phyloP scores from a whole-genome alignment of 2,888 invertebrate species.

The Athalia rosae region DNA sequence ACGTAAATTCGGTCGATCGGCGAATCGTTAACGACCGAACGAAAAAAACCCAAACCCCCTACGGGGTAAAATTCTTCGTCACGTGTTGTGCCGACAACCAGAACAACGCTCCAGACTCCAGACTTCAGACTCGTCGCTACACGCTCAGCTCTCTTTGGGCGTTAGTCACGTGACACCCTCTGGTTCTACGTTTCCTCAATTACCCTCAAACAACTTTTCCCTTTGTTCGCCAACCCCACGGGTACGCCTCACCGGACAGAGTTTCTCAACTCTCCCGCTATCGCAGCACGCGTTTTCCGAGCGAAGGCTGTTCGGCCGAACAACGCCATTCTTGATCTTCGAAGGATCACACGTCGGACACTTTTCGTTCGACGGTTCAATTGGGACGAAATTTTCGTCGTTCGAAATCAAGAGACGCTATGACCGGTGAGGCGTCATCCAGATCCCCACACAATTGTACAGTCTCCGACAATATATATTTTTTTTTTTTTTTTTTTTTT shows the following conservation, averaged over 20 bases:
- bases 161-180: constrained; percentile 38
- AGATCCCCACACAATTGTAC: neutral
- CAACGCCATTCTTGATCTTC: no score
- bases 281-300: neutral
- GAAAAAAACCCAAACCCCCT: constrained; percentile 51
- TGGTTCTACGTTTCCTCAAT: constrained; percentile 58
- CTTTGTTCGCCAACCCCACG: constrained; percentile 60
- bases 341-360: no score
- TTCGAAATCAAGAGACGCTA: no score
- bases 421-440: constrained; percentile 2
- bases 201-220: constrained; percentile 64
- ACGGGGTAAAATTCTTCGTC: constrained; percentile 63
- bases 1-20: neutral
- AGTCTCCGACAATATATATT: neutral
- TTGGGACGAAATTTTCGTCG: no score
- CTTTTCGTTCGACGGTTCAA: no score
- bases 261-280: constrained; percentile 43
- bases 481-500: no score
- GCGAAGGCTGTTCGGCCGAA: neutral
- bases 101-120: constrained; percentile 51
- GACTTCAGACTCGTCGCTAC: constrained; percentile 41
- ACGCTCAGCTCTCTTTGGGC: constrained; percentile 28
- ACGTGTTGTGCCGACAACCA: constrained; percentile 66
- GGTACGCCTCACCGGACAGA: constrained; percentile 49
- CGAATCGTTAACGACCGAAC: neutral